These are phyloP conservation scores for Tenrec ecaudatus DNA, from an alignment of 2,113 vertebrate species.

Conservation along the genomic window DNA sequence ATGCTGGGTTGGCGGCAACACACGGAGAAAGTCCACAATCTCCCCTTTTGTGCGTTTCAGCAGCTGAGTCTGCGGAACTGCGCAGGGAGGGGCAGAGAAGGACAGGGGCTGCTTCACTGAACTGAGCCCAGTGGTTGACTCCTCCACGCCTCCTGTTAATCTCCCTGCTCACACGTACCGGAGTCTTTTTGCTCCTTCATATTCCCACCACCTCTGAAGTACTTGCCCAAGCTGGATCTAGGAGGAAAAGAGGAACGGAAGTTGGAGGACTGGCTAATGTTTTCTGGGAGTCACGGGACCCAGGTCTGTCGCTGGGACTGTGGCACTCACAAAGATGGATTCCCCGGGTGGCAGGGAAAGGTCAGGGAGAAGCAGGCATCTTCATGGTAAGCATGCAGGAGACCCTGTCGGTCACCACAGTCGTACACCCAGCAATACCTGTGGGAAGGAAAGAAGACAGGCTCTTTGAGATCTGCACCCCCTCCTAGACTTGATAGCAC, in stretches of 20 bases:
- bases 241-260: background rate
- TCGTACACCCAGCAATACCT: background rate
- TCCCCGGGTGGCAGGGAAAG: background rate
- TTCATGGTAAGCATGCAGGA: background rate
- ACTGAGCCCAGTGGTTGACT: background rate
- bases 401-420: background rate
- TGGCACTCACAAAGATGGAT: background rate
- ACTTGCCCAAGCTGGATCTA: background rate
- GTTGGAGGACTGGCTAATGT: background rate
- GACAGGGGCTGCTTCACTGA: background rate
- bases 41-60: conserved; percentile 80
- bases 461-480: too few species aligned
- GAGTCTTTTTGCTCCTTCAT: background rate
- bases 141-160: background rate
- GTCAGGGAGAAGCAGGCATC: background rate
- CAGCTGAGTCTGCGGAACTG: background rate
- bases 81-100: background rate
- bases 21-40: conserved; percentile 90
- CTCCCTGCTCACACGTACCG: background rate
- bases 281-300: background rate
- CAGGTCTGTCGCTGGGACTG: conserved; percentile 82
- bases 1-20: conserved; percentile 92
- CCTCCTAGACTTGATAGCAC: background rate
- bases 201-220: background rate
- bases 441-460: background rate